phyloP scores from a whole-genome alignment of 2,113 vertebrate genomes.

The Trogon surrucura region DNA sequence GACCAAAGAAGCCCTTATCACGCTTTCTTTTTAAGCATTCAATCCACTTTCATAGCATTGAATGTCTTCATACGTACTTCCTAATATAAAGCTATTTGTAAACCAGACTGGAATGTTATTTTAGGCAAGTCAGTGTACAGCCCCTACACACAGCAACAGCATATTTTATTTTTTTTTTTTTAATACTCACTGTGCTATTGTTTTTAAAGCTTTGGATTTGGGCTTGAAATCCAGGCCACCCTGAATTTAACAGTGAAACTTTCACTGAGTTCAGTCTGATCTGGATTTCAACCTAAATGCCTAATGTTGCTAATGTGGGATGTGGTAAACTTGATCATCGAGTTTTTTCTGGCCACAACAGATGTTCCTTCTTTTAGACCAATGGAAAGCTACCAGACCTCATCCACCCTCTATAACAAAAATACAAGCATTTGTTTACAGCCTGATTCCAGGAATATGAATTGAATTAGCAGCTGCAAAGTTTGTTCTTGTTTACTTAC shows the following conservation, averaged over 20 bases:
- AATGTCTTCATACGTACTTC: neutral
- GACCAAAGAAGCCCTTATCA: neutral
- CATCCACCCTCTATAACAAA: conserved; percentile 60
- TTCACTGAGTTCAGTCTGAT: neutral
- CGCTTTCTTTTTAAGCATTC: neutral
- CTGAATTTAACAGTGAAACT: neutral
- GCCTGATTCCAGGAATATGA: conserved; percentile 40
- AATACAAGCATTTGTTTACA: conserved; percentile 63
- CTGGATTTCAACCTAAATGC: conserved; percentile 28
- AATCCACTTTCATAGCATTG: neutral
- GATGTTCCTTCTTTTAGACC: conserved; percentile 59
- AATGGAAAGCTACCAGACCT: conserved; percentile 50
- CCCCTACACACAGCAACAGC: neutral
- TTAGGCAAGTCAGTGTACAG: neutral
- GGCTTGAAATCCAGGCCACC: conserved; percentile 20
- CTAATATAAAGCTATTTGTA: neutral
- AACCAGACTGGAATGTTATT: neutral
- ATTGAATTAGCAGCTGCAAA: conserved; percentile 33
- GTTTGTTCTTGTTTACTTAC: conserved; percentile 26
- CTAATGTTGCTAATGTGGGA: conserved; percentile 53
- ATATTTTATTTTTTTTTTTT: neutral
- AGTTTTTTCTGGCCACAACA: conserved; percentile 64
- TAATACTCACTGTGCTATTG: neutral
- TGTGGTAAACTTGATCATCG: conserved; percentile 62
- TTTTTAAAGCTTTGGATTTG: conserved; percentile 28